A percentile compares a stretch with the other conserved stretches of the same genome.
phyloP scores from a whole-genome alignment of 2,888 invertebrate genomes.

The Cyrtodaria siliqua region DNA sequence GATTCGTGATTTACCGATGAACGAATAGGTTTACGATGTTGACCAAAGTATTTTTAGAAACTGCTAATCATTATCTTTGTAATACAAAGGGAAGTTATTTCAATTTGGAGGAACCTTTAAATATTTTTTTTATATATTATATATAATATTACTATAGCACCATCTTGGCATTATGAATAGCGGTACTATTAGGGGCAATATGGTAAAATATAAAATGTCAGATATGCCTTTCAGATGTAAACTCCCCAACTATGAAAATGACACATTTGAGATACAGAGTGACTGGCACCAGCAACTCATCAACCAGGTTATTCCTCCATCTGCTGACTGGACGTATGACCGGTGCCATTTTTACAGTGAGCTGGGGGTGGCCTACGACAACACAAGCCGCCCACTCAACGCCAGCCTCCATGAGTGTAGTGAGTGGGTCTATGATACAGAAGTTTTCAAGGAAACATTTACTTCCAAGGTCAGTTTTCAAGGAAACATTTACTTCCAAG shows the following conservation, averaged over 20 bases:
- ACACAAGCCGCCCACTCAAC: constrained; percentile 25
- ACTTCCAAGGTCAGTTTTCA: constrained; percentile 55
- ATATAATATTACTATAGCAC: no score
- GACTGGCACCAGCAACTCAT: constrained; percentile 41
- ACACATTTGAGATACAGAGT: constrained; percentile 60
- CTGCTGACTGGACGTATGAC: constrained; percentile 44
- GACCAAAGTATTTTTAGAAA: no score
- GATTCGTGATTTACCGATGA: no score
- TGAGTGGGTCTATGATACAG: constrained; percentile 66
- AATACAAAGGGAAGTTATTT: no score
- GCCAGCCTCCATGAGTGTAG: constrained; percentile 36
- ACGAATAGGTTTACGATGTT: no score
- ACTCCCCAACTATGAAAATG: constrained; percentile 46
- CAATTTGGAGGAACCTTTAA: no score
- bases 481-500: no score
- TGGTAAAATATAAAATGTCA: no score
- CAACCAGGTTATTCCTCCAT: constrained; percentile 48
- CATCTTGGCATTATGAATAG: no score
- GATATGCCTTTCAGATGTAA: constrained; percentile 57
- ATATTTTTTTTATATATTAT: no score
- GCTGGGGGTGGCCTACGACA: constrained; percentile 1
- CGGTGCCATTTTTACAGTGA: constrained; percentile 45
- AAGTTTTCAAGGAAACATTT: constrained; percentile 64
- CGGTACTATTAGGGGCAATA: no score
- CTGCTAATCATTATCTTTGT: no score